Percentiles rank a stretch among this genome's conserved stretches.
phyloP scores from a whole-genome alignment of 2,797 vertebrate genomes.

The Carapus acus region DNA sequence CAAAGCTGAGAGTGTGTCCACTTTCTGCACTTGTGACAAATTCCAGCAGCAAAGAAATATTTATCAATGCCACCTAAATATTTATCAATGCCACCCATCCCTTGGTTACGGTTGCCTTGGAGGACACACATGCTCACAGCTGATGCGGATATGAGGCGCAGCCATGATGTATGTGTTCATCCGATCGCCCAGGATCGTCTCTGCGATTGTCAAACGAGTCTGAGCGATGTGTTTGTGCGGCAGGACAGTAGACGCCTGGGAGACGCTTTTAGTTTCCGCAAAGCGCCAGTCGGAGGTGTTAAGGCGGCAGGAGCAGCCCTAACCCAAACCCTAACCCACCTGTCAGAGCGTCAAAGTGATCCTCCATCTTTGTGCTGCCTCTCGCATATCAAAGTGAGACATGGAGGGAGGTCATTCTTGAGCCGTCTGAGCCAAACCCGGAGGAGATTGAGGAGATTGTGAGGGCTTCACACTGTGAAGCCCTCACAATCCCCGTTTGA shows the following conservation, averaged over 20 bases:
- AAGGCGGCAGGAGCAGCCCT: slow-evolving; percentile 24
- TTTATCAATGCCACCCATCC: no score
- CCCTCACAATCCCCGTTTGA: not conserved
- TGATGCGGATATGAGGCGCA: slow-evolving; percentile 17
- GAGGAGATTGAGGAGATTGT: slow-evolving; percentile 16
- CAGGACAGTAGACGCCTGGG: slow-evolving; percentile 17
- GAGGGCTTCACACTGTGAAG: not conserved
- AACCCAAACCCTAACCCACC: no score
- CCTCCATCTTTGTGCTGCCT: slow-evolving; percentile 9
- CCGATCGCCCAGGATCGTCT: no score
- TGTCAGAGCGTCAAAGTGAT: slow-evolving; percentile 45
- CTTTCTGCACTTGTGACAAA: no score
- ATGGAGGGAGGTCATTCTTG: slow-evolving; percentile 4
- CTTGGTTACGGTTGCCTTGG: no score
- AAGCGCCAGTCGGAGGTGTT: slow-evolving; percentile 35
- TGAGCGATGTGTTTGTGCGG: no score
- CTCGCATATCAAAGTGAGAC: slow-evolving; percentile 40
- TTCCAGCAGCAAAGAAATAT: no score
- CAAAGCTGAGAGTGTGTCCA: no score
- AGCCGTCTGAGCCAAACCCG: slow-evolving; percentile 16
- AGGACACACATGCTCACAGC: not conserved
- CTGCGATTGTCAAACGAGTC: no score
- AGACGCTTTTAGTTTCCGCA: slow-evolving; percentile 38
- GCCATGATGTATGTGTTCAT: no score
- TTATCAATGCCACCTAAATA: no score